Conservation (phyloP, 2,888 invertebrate genomes). For the Caenorhabditis parvicauda region DNA sequence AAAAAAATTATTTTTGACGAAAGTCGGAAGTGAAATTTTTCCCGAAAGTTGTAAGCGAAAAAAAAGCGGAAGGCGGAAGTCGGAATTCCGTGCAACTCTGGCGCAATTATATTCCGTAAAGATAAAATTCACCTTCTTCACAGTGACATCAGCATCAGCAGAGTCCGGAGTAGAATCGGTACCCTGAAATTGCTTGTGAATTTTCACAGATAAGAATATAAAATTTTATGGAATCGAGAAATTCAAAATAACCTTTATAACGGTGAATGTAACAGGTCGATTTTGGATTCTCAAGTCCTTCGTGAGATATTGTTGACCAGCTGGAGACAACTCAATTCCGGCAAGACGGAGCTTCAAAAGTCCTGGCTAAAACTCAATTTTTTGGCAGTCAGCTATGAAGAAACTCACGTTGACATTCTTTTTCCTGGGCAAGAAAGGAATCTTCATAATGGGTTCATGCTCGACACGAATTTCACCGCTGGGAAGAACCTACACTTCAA, state of each 20-base stretch:
- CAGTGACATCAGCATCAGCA: constrained; percentile 55
- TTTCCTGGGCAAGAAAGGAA: constrained; percentile 47
- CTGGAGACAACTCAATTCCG: constrained; percentile 57
- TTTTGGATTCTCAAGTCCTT: constrained; percentile 53
- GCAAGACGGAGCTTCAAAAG: constrained; percentile 56
- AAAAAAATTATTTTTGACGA: too few species aligned
- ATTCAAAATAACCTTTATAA: constrained; percentile 48
- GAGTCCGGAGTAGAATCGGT: constrained; percentile 43
- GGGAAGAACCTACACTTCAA: constrained; percentile 37
- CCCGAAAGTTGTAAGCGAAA: too few species aligned
- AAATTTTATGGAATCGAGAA: background rate
- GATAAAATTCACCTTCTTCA: constrained; percentile 46
- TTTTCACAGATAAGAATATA: background rate
- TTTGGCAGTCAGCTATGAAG: background rate
- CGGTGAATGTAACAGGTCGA: constrained; percentile 54
- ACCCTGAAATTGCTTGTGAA: constrained; percentile 4
- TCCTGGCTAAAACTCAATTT: constrained; percentile 27
- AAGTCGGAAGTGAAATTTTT: too few species aligned
- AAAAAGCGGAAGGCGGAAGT: too few species aligned
- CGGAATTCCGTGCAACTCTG: too few species aligned
- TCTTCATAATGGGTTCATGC: constrained; percentile 53
- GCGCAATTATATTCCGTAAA: too few species aligned
- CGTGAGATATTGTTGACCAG: constrained; percentile 52
- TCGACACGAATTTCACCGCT: constrained; percentile 54
- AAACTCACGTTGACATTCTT: constrained; percentile 30